These are phyloP conservation scores for Microctenopoma steveboyesi DNA, from an alignment of 2,797 vertebrate species.

Conservation along the genomic window DNA sequence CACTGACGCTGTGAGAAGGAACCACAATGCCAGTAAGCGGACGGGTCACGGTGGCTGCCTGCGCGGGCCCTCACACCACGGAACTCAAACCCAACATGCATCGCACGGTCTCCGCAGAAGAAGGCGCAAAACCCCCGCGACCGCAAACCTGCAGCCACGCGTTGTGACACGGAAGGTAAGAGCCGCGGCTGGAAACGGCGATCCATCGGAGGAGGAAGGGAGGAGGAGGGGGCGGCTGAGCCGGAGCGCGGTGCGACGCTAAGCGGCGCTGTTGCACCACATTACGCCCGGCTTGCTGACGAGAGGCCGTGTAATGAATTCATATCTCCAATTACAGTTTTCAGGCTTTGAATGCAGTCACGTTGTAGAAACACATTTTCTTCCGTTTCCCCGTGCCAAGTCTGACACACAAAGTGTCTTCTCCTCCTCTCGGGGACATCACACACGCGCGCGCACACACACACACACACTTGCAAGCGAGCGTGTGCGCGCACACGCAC, in stretches of 20 bases:
- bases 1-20: constrained; percentile 81
- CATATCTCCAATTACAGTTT: constrained; percentile 80
- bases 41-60: constrained; percentile 58
- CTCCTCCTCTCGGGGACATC: constrained; percentile 57
- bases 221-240: background rate
- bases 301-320: constrained; percentile 77
- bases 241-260: constrained; percentile 35
- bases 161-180: constrained; percentile 81
- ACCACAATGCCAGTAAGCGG: constrained; percentile 60
- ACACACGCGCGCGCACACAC: constrained; percentile 26
- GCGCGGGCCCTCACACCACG: constrained; percentile 51
- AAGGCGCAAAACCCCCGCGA: constrained; percentile 67
- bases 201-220: no score
- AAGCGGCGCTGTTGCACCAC: constrained; percentile 77
- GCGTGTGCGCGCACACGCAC: constrained; percentile 19
- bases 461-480: constrained; percentile 25
- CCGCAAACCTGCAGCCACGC: constrained; percentile 65
- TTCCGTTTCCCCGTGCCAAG: constrained; percentile 72
- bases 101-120: constrained; percentile 60
- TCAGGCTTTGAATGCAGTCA: constrained; percentile 82
- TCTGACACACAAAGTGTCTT: constrained; percentile 69
- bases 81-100: constrained; percentile 50
- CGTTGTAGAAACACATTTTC: constrained; percentile 84
- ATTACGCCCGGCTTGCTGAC: constrained; percentile 38
- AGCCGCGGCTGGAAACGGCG: background rate